Base-by-base conservation (phyloP, 2,797 vertebrate species). In the Centropyge bicolor region DNA sequence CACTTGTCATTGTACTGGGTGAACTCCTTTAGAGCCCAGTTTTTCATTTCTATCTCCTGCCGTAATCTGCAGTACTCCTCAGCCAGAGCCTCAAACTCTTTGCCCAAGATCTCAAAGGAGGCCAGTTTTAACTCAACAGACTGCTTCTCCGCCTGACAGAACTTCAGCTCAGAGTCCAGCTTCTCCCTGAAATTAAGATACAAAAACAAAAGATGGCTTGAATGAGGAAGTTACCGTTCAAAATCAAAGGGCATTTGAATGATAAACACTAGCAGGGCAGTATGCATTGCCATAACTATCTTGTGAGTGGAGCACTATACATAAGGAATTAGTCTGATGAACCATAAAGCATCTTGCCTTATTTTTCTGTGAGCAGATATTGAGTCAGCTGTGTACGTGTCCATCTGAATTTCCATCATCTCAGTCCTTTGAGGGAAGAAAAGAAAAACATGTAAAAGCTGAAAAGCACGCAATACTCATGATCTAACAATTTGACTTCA, bases 11-110 rank as follows among this genome's bases (percentile, higher is more conserved):
- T 89, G 70, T 88, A 89, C 17, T 94, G 93, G 41, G 78, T 90
- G 63, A 97, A 95, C 74, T 98, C 96, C 74, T 91, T 95, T 72
- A 97, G 83, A 6, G 95, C 96, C 97, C 97, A 98, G 36, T 88
- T 93, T 73, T 96, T 96, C 61, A 96, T 95, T 36, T 95, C 93
- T 0, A 95, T 94, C 52, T 95, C 93, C 84, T 92, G 93, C 31
- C 86, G 93, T 22, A 98, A 82, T 27, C 84, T 91, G 31, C 94
- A 93, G 78, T 98, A 98, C 78, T 97, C 96, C 48, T 96, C 93
- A 0, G 96, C 97, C 80, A 97, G 89, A 6, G 82, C 83, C 75
- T 97, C 95, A 63, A 98, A 98, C 17, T 96, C 96, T 43, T 94
- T 92, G 11, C 97, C 97, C 35, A 98, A 92, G 51, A 96, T 95